Percentiles rank a stretch among this genome's conserved stretches.
Conservation (phyloP, 2,888 invertebrate species). For the Eledona agricola region DNA sequence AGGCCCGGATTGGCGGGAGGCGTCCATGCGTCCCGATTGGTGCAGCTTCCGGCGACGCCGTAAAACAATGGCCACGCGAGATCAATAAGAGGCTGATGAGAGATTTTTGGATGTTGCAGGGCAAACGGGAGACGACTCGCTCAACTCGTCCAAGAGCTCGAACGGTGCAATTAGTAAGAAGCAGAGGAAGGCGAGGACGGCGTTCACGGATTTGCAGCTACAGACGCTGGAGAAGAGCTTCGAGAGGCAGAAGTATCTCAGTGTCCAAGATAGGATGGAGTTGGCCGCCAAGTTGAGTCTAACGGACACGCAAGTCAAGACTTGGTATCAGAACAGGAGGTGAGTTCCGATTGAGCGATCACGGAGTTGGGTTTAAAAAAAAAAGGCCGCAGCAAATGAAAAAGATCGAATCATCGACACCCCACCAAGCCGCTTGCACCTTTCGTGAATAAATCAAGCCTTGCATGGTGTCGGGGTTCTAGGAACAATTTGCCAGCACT, state of each 20-base stretch:
- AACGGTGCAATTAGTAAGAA: conserved; percentile 80
- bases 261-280: conserved; percentile 98
- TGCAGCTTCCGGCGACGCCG: conserved; percentile 56
- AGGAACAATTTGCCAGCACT: conserved; percentile 62
- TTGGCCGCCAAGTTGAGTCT: conserved; percentile 94
- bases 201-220: conserved; percentile 98
- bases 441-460: conserved; percentile 43
- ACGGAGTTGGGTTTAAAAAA: too few relatives aligned
- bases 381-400: too few relatives aligned
- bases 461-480: conserved; percentile 55
- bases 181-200: conserved; percentile 95
- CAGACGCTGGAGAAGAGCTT: conserved; percentile 97
- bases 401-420: too few relatives aligned
- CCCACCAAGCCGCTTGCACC: too few relatives aligned
- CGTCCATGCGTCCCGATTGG: conserved; percentile 48
- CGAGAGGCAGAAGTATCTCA: conserved; percentile 95
- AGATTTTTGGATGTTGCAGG: conserved; percentile 65
- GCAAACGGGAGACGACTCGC: conserved; percentile 85
- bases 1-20: conserved; percentile 17
- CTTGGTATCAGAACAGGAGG: conserved; percentile 99
- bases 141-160: conserved; percentile 68
- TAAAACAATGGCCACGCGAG: conserved; percentile 44
- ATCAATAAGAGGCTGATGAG: conserved; percentile 26
- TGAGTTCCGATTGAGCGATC: too few relatives aligned
- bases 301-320: conserved; percentile 99